Percentiles rank a stretch among this genome's conserved stretches.
phyloP scores from a whole-genome alignment of 2,113 vertebrate species.

The Galeopterus variegatus region DNA sequence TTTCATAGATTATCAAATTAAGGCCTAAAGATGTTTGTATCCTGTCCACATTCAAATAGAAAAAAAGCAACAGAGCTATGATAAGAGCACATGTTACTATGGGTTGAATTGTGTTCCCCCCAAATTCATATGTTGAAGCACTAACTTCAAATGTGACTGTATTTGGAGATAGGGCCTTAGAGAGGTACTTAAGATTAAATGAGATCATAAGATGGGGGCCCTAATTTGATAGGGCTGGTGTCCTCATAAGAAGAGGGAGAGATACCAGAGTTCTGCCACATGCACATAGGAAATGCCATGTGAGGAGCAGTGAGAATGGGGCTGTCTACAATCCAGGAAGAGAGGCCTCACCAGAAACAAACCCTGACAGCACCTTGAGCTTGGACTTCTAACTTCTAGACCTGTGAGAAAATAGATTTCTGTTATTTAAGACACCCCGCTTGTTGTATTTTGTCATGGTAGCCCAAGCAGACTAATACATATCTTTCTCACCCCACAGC shows the following conservation, averaged over 20 bases:
- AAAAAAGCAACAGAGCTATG: neutral
- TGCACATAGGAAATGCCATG: neutral
- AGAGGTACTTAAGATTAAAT: neutral
- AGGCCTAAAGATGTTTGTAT: neutral
- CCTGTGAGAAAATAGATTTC: neutral
- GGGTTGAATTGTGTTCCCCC: neutral
- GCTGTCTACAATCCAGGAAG: neutral
- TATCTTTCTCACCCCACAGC: neutral
- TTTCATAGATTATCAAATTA: neutral
- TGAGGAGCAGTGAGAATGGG: neutral
- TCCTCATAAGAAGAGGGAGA: neutral
- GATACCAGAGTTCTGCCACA: no score
- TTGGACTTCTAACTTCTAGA: no score
- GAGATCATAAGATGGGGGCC: neutral
- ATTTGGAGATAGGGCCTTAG: neutral
- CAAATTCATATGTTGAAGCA: neutral
- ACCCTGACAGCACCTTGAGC: no score
- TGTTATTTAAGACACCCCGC: neutral
- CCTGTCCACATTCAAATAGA: neutral
- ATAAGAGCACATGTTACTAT: neutral
- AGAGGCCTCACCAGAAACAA: no score
- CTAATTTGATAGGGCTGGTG: neutral
- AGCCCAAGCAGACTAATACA: neutral
- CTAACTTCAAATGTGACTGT: neutral
- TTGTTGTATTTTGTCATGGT: neutral